Conservation (phyloP, 2,888 invertebrate genomes). For the Coecobrya sp. region DNA sequence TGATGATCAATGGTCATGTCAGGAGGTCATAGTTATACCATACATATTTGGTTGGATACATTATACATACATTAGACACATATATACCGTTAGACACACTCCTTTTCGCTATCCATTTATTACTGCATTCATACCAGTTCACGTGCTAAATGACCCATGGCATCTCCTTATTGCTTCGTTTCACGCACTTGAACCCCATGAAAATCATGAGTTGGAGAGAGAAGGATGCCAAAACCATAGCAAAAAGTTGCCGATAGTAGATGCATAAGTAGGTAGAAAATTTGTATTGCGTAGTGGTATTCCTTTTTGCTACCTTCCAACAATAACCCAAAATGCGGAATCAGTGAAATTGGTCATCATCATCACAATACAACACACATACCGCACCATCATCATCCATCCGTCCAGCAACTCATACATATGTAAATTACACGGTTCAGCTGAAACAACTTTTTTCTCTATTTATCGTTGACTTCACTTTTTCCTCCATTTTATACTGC, state of each 20-base stretch:
- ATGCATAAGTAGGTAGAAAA: not conserved
- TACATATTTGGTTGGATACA: not conserved
- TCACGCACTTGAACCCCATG: conserved; percentile 74
- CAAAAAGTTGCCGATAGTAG: not conserved
- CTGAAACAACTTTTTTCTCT: conserved; percentile 45
- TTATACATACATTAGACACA: not conserved
- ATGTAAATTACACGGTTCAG: conserved; percentile 75
- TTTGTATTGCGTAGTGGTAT: not conserved
- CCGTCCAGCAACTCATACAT: conserved; percentile 45
- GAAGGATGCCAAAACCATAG: not conserved
- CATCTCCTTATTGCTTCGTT: conserved; percentile 77
- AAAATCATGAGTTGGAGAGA: conserved; percentile 33
- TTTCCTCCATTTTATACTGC: not conserved
- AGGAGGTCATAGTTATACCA: conserved; percentile 40
- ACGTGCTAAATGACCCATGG: conserved; percentile 75
- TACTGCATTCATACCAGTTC: conserved; percentile 69
- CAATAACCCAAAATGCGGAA: conserved; percentile 17
- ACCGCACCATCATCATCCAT: conserved; percentile 50
- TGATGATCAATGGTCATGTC: conserved; percentile 75
- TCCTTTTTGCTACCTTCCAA: not conserved
- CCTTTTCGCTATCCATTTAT: conserved; percentile 7
- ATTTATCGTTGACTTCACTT: not conserved
- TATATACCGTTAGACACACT: not conserved
- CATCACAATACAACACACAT: conserved; percentile 31
- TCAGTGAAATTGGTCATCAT: conserved; percentile 40